A percentile compares a stretch with the other conserved stretches of the same genome.
These are phyloP conservation scores for Agelastica alni DNA, from an alignment of 2,888 invertebrate genomes.

Conservation along the genomic window DNA sequence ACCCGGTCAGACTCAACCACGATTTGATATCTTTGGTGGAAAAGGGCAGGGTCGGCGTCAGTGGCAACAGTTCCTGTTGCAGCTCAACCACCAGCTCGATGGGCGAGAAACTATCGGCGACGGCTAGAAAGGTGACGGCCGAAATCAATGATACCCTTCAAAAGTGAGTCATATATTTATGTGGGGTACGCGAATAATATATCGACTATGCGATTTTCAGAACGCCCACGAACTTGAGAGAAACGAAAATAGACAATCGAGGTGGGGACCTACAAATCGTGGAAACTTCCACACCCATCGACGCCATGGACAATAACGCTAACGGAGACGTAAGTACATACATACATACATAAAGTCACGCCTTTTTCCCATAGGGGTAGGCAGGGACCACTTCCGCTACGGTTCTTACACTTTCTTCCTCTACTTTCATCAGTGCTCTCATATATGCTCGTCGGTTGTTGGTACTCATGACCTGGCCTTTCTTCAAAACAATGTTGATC, in stretches of 20 bases:
- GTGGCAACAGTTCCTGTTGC: constrained; percentile 59
- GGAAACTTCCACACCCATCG: constrained; percentile 48
- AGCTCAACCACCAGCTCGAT: constrained; percentile 63
- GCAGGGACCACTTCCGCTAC: too few relatives aligned
- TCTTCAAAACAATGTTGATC: too few relatives aligned
- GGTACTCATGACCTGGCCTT: too few relatives aligned
- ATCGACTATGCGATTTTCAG: constrained; percentile 27
- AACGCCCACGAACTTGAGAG: constrained; percentile 56
- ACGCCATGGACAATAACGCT: constrained; percentile 62
- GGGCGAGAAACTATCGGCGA: constrained; percentile 49
- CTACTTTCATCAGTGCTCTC: too few relatives aligned
- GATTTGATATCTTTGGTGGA: constrained; percentile 59
- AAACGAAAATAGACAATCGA: constrained; percentile 68
- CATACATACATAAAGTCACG: too few relatives aligned
- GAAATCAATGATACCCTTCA: constrained; percentile 46
- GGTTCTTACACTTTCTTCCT: too few relatives aligned
- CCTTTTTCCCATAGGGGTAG: too few relatives aligned
- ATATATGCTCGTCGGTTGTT: too few relatives aligned
- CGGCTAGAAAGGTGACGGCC: constrained; percentile 48
- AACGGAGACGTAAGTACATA: constrained; percentile 71
- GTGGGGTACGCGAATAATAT: neutral
- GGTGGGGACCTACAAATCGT: constrained; percentile 49
- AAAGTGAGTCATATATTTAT: constrained; percentile 36
- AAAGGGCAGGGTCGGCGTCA: constrained; percentile 58
- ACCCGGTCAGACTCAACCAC: constrained; percentile 44